phyloP scores from a whole-genome alignment of 2,797 vertebrate genomes.

The Chaetodon trifasciatus region DNA sequence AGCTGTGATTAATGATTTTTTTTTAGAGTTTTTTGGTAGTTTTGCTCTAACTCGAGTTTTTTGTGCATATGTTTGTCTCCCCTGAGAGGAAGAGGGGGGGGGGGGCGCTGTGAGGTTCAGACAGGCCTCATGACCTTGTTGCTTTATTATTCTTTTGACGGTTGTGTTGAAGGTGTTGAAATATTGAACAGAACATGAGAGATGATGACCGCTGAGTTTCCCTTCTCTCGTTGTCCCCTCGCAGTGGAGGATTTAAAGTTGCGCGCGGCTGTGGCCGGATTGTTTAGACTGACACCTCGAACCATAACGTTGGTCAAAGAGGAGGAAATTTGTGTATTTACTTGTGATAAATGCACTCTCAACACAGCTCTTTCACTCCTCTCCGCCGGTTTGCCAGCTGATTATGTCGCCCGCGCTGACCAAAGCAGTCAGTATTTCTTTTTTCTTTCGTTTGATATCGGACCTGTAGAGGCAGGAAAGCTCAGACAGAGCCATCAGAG shows the following conservation, averaged over 20 bases:
- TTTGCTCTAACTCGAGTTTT: slow-evolving; percentile 85
- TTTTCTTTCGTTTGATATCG: slow-evolving; percentile 29
- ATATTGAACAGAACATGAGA: slow-evolving; percentile 90
- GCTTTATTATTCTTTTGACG: slow-evolving; percentile 89
- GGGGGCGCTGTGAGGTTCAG: slow-evolving; percentile 87
- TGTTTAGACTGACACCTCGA: slow-evolving; percentile 91
- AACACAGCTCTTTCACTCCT: slow-evolving; percentile 71
- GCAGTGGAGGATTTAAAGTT: slow-evolving; percentile 70
- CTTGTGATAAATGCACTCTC: slow-evolving; percentile 83
- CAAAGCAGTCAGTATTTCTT: slow-evolving; percentile 24
- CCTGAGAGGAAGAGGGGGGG: slow-evolving; percentile 88
- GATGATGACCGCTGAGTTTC: slow-evolving; percentile 84
- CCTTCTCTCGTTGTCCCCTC: slow-evolving; percentile 69
- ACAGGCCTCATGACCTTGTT: slow-evolving; percentile 87
- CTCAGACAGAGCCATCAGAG: background rate
- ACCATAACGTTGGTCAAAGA: slow-evolving; percentile 87
- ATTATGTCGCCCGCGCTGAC: slow-evolving; percentile 27
- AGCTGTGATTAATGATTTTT: slow-evolving; percentile 73
- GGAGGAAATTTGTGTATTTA: slow-evolving; percentile 83
- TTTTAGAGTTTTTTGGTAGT: slow-evolving; percentile 83
- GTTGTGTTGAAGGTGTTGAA: slow-evolving; percentile 88
- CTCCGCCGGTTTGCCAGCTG: slow-evolving; percentile 61
- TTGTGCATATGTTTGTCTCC: slow-evolving; percentile 85
- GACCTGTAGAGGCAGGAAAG: background rate
- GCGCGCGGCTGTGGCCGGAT: slow-evolving; percentile 84